Percentiles rank a stretch among this genome's conserved stretches.
Evolutionary conservation across 2,888 invertebrate species (phyloP).

Genomic region (Apomyelois bistriatella): DNA sequence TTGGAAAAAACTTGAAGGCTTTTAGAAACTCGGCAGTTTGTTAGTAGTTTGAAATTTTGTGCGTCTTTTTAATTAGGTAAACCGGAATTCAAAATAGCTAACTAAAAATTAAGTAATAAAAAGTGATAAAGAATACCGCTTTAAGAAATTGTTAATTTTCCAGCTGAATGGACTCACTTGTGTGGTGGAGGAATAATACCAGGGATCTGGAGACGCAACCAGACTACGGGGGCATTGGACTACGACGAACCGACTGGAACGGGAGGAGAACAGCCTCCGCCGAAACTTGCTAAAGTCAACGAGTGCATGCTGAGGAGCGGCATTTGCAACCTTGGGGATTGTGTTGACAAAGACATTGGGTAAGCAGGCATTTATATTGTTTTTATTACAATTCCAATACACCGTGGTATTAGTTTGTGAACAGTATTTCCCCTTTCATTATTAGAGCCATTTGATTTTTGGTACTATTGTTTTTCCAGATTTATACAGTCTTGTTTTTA

Average conservation of each 20-base stretch:
- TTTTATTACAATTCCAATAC: not conserved
- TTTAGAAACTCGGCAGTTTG: too few relatives aligned
- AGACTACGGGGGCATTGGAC: conserved; percentile 31
- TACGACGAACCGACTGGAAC: conserved; percentile 29
- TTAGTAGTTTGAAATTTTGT: too few relatives aligned
- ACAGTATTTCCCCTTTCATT: too few relatives aligned
- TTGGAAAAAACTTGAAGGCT: too few relatives aligned
- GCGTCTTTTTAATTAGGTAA: too few relatives aligned
- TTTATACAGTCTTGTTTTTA: too few relatives aligned
- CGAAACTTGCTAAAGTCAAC: conserved; percentile 78
- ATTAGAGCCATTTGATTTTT: too few relatives aligned
- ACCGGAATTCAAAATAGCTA: too few relatives aligned
- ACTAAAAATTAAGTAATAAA: too few relatives aligned
- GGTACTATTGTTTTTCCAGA: too few relatives aligned
- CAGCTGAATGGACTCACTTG: conserved; percentile 82
- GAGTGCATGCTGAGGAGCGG: conserved; percentile 88
- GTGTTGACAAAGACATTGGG: conserved; percentile 86
- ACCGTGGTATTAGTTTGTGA: too few relatives aligned
- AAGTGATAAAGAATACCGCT: too few relatives aligned
- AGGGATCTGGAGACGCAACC: conserved; percentile 62
- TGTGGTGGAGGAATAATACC: conserved; percentile 71
- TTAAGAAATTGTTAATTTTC: conserved; percentile 14
- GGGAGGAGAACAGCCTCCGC: conserved; percentile 41
- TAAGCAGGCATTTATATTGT: conserved; percentile 28
- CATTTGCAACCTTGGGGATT: conserved; percentile 87